Conservation (phyloP, 2,888 invertebrate genomes). For the Stenodema calcarata region DNA sequence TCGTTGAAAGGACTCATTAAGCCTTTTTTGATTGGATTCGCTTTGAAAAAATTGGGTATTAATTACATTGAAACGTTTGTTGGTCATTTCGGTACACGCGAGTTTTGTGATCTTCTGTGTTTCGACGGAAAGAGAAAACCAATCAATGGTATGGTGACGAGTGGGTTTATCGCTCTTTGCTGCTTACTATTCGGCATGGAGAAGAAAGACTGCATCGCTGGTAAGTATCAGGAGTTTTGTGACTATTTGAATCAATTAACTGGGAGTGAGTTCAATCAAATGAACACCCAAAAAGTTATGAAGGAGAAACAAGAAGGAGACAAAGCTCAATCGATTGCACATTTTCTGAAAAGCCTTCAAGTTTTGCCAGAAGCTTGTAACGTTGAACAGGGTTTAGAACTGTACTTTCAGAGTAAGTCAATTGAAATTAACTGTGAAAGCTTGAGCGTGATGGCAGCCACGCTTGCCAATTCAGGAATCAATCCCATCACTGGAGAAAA, state of each 20-base stretch:
- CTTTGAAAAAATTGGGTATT: not conserved
- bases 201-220: conserved; percentile 24
- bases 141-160: conserved; percentile 14
- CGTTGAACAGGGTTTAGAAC: not conserved
- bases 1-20: conserved; percentile 13
- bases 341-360: not conserved
- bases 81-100: not conserved
- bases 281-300: conserved; percentile 18
- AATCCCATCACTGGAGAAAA: conserved; percentile 25
- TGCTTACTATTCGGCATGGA: not conserved
- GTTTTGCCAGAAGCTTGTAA: not conserved
- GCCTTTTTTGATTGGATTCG: not conserved
- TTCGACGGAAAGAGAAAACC: not conserved
- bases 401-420: conserved; percentile 18
- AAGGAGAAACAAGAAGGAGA: conserved; percentile 2
- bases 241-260: not conserved
- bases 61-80: not conserved
- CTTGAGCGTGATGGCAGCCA: conserved; percentile 46
- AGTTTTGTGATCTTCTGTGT: not conserved
- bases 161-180: not conserved
- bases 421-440: conserved; percentile 44
- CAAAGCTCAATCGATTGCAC: not conserved
- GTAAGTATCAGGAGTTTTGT: not conserved
- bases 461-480: conserved; percentile 48
- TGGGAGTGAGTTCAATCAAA: not conserved